These are phyloP conservation scores for Conopomorpha cramerella DNA, from an alignment of 1,140 invertebrate species.

Conservation along the genomic window DNA sequence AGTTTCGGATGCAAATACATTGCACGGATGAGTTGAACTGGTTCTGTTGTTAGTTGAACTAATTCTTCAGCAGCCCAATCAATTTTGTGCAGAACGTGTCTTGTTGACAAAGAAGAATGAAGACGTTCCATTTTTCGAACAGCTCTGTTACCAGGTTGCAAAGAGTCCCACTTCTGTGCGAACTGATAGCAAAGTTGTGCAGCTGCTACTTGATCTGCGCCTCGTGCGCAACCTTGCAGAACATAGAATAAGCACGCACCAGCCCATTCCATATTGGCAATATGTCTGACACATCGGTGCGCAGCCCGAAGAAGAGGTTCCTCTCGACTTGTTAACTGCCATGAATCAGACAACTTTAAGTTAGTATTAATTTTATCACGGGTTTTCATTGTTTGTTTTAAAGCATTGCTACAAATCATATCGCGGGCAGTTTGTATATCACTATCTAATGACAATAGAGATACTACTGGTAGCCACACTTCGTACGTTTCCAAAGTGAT, in stretches of 20 bases:
- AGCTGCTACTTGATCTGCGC: slow-evolving; percentile 65
- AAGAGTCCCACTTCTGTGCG: slow-evolving; percentile 50
- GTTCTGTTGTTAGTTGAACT: slow-evolving; percentile 55
- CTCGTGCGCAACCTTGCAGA: slow-evolving; percentile 48
- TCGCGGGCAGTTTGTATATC: slow-evolving; percentile 47
- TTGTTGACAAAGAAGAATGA: slow-evolving; percentile 60
- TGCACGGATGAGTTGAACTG: slow-evolving; percentile 56
- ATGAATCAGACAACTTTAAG: slow-evolving; percentile 30
- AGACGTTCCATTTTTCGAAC: slow-evolving; percentile 57
- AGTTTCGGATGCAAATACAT: slow-evolving; percentile 60
- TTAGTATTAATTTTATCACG: slow-evolving; percentile 27
- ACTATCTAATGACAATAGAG: slow-evolving; percentile 34
- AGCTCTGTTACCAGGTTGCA: slow-evolving; percentile 50
- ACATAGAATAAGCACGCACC: slow-evolving; percentile 56
- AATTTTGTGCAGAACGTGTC: slow-evolving; percentile 61
- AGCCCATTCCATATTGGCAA: slow-evolving; percentile 58
- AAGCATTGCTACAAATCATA: slow-evolving; percentile 57
- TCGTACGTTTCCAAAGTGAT: slow-evolving; percentile 54
- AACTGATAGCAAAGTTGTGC: slow-evolving; percentile 64
- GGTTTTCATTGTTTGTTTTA: slow-evolving; percentile 55
- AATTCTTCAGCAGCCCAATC: slow-evolving; percentile 61
- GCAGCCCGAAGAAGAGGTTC: slow-evolving; percentile 44
- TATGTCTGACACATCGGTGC: slow-evolving; percentile 48
- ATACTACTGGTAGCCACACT: slow-evolving; percentile 45
- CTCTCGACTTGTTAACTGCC: slow-evolving; percentile 35